Percentiles rank a stretch among this genome's conserved stretches.
These are phyloP conservation scores for Phacellophora camtschatica DNA, from an alignment of 30 jellyfish, hydroid and myxozoan genomes.

Conservation along the genomic window DNA sequence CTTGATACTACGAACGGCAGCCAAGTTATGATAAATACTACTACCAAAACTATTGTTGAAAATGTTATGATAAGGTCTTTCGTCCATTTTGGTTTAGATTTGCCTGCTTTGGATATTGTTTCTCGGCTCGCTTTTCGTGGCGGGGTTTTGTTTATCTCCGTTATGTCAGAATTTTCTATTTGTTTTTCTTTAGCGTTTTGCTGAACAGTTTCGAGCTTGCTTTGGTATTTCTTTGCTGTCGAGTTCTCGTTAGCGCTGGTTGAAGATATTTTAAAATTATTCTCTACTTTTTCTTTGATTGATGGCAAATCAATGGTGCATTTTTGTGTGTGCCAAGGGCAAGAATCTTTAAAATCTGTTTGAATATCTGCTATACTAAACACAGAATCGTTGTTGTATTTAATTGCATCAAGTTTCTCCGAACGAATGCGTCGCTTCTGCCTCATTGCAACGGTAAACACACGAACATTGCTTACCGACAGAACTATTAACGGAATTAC, in stretches of 20 bases:
- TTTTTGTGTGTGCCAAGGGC: not conserved
- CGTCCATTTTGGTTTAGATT: not conserved
- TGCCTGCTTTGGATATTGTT: not conserved
- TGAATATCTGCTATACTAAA: not conserved
- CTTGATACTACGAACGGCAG: slow-evolving; percentile 45
- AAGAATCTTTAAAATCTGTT: not conserved
- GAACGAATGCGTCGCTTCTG: slow-evolving; percentile 6
- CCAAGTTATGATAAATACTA: slow-evolving; percentile 36
- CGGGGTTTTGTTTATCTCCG: too few relatives aligned
- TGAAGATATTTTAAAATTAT: not conserved
- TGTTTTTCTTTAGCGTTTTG: not conserved
- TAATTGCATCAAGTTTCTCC: not conserved
- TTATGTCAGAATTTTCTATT: not conserved
- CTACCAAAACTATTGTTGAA: slow-evolving; percentile 36
- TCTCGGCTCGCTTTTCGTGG: not conserved
- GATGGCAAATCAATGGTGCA: not conserved
- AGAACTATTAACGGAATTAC: slow-evolving; percentile 23
- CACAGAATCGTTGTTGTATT: not conserved
- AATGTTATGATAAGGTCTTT: slow-evolving; percentile 35
- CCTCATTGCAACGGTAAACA: slow-evolving; percentile 32
- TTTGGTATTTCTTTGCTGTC: not conserved
- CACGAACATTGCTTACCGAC: not conserved
- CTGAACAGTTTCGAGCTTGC: not conserved
- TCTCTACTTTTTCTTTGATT: not conserved
- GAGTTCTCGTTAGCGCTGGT: not conserved